Percentiles rank a stretch among this genome's conserved stretches.
These are phyloP conservation scores for Drosophila triauraria DNA, from an alignment of 1,140 invertebrate species.

Conservation along the genomic window DNA sequence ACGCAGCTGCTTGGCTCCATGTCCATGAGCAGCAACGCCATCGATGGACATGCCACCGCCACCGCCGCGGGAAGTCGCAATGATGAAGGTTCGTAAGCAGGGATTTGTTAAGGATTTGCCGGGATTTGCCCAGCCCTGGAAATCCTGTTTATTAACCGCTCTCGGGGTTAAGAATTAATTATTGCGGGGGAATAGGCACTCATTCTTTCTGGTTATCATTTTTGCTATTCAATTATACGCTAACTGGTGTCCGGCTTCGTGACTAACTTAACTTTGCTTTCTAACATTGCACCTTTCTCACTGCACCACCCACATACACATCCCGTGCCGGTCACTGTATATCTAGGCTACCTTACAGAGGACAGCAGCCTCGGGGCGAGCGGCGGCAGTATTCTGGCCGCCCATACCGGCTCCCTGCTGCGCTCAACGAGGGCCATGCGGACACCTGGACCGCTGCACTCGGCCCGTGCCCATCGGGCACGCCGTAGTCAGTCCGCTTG, in stretches of 20 bases:
- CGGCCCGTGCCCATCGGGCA: constrained; percentile 69
- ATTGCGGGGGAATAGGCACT: no score
- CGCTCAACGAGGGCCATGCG: constrained; percentile 60
- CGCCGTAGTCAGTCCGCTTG: constrained; percentile 77
- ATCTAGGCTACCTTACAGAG: constrained; percentile 85
- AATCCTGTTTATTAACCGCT: not conserved
- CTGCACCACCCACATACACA: constrained; percentile 18
- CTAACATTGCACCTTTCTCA: constrained; percentile 40
- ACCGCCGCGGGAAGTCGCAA: constrained; percentile 56
- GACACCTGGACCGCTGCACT: constrained; percentile 77
- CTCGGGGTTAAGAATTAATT: not conserved
- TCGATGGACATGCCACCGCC: constrained; percentile 18
- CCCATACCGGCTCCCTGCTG: constrained; percentile 52
- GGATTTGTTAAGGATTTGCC: not conserved
- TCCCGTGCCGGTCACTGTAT: constrained; percentile 56
- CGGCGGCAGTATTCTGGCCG: constrained; percentile 34
- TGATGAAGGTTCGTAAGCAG: constrained; percentile 65
- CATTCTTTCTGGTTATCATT: not conserved
- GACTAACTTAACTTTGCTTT: constrained; percentile 46
- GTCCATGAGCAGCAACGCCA: constrained; percentile 51
- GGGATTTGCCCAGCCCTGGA: not conserved
- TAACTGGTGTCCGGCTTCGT: constrained; percentile 52
- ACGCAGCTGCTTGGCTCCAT: constrained; percentile 54
- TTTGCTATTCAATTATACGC: constrained; percentile 2
- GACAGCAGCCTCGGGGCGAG: constrained; percentile 70